Evolutionary conservation across 2,113 vertebrate genomes (phyloP), one percentile per base, ranked within the genome.

Genomic region (Centrocercus urophasianus): DNA sequence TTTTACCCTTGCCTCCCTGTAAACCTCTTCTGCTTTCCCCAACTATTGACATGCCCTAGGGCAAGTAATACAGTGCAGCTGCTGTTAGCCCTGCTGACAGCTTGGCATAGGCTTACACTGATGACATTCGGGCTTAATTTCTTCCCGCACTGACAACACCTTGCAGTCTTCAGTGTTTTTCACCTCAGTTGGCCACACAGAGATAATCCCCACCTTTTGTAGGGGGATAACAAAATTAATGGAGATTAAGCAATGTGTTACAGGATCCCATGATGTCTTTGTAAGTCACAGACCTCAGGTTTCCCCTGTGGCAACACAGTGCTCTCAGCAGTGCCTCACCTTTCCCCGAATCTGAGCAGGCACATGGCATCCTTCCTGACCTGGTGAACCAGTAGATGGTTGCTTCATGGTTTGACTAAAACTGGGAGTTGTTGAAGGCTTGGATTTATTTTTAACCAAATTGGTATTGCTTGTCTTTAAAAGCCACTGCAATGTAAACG

Each of bases 391-490:
- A 75, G n/a, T 2, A 0, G 25, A 8, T 13, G 22, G 21, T 70
- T 80, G 40, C 65, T 64, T 78, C 66, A 18, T 27, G 57, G 27
- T 76, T 87, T 93, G 20, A 66, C 40, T 82, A 4, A 69, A 73
- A 7, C n/a, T 24, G 7, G 40, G 63, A 87, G 59, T 42, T 75
- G 65, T 90, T 93, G 13, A 36, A 56, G 61, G 12, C 28, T 56
- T 54, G 8, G 24, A 65, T 94, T 89, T 76, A 34, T 75, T 85
- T 89, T 84, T 57, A 85, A 83, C 36, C 45, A 56, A 71, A n/a
- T 54, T 70, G 36, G n/a, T 79, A 6, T 48, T 73, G 50, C 67
- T 63, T 34, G 42, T 89, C 36, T 95, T 69, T 85, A 43, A 42
- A 79, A 82, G 56, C 61, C 40, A 32, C 45, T 64, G 64, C 67